Evolutionary conservation across 1,140 invertebrate genomes (phyloP).

Genomic region (Ips nitidus): DNA sequence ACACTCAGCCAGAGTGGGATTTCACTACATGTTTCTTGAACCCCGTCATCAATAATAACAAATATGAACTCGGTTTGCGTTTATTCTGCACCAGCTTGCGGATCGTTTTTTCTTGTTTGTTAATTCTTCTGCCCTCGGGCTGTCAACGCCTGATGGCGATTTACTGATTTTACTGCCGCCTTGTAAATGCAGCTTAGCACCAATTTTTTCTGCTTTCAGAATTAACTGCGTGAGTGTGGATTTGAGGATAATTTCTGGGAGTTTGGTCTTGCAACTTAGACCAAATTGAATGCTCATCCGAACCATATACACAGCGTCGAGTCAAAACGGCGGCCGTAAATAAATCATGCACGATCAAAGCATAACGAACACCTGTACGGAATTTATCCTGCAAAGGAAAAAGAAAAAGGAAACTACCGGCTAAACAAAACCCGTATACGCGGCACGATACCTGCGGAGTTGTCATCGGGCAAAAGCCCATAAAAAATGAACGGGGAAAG

Average conservation of each 20-base stretch:
- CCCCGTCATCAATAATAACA: constrained; percentile 49
- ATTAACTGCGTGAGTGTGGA: too few relatives aligned
- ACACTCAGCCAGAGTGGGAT: constrained; percentile 44
- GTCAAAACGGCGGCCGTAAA: neutral
- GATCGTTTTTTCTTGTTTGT: constrained; percentile 5
- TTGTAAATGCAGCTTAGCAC: too few relatives aligned
- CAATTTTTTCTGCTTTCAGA: too few relatives aligned
- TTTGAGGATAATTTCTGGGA: too few relatives aligned
- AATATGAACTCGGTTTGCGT: constrained; percentile 41
- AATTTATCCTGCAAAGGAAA: constrained; percentile 7
- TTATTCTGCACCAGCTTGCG: constrained; percentile 24
- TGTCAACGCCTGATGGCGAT: too few relatives aligned
- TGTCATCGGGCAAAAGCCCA: constrained; percentile 5
- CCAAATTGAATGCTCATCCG: too few relatives aligned
- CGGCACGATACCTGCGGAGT: constrained; percentile 8
- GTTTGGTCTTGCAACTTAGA: too few relatives aligned
- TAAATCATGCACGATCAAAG: constrained; percentile 14
- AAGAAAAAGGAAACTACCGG: constrained; percentile 3
- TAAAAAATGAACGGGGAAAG: constrained; percentile 4
- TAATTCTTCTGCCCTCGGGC: too few relatives aligned
- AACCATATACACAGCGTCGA: neutral
- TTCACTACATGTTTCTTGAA: constrained; percentile 44
- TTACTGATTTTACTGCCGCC: too few relatives aligned
- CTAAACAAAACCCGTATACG: constrained; percentile 3
- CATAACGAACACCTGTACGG: constrained; percentile 11